A percentile compares a stretch with the other conserved stretches of the same genome.
phyloP scores from a whole-genome alignment of 1,140 invertebrate species.

The Myzus persicae region DNA sequence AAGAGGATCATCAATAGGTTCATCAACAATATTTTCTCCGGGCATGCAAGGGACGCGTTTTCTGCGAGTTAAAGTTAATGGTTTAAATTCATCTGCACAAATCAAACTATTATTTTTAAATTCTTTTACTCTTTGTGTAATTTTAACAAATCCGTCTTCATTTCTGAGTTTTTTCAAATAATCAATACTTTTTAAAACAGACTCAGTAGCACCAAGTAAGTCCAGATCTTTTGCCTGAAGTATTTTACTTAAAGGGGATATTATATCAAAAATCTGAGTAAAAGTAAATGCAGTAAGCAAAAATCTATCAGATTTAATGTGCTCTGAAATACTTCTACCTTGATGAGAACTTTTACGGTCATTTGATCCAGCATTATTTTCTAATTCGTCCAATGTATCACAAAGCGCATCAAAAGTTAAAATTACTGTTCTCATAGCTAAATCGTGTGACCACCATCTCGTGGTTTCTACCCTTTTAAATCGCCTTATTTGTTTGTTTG shows the following conservation, averaged over 20 bases:
- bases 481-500: not conserved
- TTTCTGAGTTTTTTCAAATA: not conserved
- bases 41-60: not conserved
- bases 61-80: not conserved
- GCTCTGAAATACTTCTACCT: not conserved
- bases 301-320: not conserved
- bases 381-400: not conserved
- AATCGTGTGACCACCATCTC: slow-evolving; percentile 3
- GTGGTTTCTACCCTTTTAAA: not conserved
- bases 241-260: not conserved
- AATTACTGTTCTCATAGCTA: not conserved
- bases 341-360: not conserved
- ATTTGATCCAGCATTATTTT: not conserved
- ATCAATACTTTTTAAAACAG: not conserved
- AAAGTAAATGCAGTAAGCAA: not conserved
- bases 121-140: not conserved
- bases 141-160: not conserved
- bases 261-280: not conserved
- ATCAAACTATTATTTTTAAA: not conserved
- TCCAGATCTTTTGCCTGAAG: not conserved
- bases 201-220: not conserved
- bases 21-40: not conserved
- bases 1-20: not conserved
- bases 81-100: not conserved
- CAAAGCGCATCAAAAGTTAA: not conserved